phyloP scores from a whole-genome alignment of 1,140 invertebrate genomes.

The Microplitis mediator region DNA sequence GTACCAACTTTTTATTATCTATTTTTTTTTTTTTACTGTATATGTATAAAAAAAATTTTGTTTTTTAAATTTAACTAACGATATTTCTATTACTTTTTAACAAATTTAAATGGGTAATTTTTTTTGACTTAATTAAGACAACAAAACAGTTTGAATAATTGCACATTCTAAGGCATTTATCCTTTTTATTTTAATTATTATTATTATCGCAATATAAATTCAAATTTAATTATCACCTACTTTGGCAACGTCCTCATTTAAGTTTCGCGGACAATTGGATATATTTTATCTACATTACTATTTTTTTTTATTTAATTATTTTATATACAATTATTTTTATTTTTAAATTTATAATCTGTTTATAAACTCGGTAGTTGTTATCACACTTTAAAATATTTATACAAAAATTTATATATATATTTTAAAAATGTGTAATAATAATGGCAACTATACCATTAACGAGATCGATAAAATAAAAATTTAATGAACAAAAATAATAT shows the following conservation, averaged over 20 bases:
- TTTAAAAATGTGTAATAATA: neutral
- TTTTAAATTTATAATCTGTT: neutral
- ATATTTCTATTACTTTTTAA: neutral
- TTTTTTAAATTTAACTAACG: no score
- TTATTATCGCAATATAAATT: conserved; percentile 23
- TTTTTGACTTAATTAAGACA: conserved; percentile 11
- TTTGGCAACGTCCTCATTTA: conserved; percentile 30
- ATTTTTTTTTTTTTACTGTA: no score
- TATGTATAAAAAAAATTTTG: no score
- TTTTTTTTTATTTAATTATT: neutral
- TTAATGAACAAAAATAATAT: neutral
- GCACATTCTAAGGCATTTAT: conserved; percentile 35
- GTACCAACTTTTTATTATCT: no score
- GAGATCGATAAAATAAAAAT: neutral
- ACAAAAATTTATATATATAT: neutral
- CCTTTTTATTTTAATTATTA: conserved; percentile 3
- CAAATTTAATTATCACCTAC: conserved; percentile 34
- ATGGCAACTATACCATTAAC: conserved; percentile 11
- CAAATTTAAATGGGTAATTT: conserved; percentile 12
- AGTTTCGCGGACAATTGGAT: conserved; percentile 1
- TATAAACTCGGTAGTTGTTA: no score
- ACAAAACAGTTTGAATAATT: conserved; percentile 26
- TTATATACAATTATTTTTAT: neutral
- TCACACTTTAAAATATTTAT: neutral
- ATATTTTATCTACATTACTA: neutral